phyloP scores from a whole-genome alignment of 2,888 invertebrate species.

The Drosophila heteroneura region DNA sequence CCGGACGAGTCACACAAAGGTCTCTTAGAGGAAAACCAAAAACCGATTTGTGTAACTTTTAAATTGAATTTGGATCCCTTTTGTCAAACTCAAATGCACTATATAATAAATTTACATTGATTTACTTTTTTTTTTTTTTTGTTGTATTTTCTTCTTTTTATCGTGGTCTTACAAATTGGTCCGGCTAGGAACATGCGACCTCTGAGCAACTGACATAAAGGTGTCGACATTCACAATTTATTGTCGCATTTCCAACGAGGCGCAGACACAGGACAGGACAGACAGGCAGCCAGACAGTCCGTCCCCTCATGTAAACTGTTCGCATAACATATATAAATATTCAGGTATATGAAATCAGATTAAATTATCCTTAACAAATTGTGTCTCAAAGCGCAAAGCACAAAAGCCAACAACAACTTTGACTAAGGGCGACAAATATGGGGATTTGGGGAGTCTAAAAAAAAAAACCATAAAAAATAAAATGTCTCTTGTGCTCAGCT shows the following conservation, averaged over 20 bases:
- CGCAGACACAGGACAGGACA: slow-evolving; percentile 33
- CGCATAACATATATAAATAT: slow-evolving; percentile 67
- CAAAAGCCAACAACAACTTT: slow-evolving; percentile 49
- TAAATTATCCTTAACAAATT: slow-evolving; percentile 81
- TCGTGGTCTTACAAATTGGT: slow-evolving; percentile 40
- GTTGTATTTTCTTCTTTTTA: background rate
- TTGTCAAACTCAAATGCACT: slow-evolving; percentile 56
- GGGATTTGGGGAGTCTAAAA: slow-evolving; percentile 8
- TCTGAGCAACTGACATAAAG: slow-evolving; percentile 30
- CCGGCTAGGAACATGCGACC: slow-evolving; percentile 12
- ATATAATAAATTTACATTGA: slow-evolving; percentile 50
- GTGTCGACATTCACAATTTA: slow-evolving; percentile 49
- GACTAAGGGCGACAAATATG: slow-evolving; percentile 6
- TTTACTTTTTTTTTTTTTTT: slow-evolving; percentile 20
- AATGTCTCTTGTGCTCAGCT: slow-evolving; percentile 9
- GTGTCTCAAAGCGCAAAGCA: slow-evolving; percentile 63
- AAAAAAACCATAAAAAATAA: slow-evolving; percentile 22
- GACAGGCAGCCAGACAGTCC: slow-evolving; percentile 21
- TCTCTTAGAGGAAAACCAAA: slow-evolving; percentile 19
- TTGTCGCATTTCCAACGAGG: slow-evolving; percentile 23
- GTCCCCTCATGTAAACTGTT: background rate
- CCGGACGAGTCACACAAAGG: slow-evolving; percentile 3
- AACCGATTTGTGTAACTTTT: slow-evolving; percentile 79
- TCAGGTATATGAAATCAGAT: slow-evolving; percentile 80
- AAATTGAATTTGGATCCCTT: slow-evolving; percentile 84